Evolutionary conservation across 2,888 invertebrate species (phyloP), one percentile per base, ranked within the genome.

Genomic region (Drosophila anomalata): DNA sequence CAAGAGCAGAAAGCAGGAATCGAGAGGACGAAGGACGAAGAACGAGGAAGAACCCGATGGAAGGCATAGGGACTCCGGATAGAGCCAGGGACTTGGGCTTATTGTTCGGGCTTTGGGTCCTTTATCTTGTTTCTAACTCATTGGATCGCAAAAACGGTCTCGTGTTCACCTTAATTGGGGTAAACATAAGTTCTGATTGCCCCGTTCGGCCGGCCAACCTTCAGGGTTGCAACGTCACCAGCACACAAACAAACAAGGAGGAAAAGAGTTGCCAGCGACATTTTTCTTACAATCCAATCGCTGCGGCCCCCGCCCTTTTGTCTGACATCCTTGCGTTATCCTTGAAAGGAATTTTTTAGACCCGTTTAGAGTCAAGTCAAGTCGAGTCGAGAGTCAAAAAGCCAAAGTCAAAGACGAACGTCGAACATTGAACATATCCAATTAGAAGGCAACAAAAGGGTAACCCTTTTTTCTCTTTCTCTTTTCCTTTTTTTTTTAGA

Each of bases 41-140:
- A 42, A 29, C 29, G 29, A 22, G 20, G 53, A 29, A 47, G 53
- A 31, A 31, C 11, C 33, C 42, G 14, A 33, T 44, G n/a, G 26
- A 31, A 31, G 53, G 46, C 7, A 29, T 20, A 17, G 53, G 41
- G 39, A 41, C 12, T 20, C 22, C 42, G 51, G 39, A 3, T 26
- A 26, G 67, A 50, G 36, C 55, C 48, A 46, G 58, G 58, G 48
- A 41, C 75, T 55, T 70, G 69, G 70, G 85, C 63, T 80, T 82
- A 80, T 86, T 80, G 82, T 82, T 79, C 78, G 65, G 75, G 73
- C 82, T 84, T 82, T 87, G 75, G 81, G 84, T 90, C 83, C 83
- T 89, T 90, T 90, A 90, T 89, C 90, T 90, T 81, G 88, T 84
- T 89, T 90, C 89, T 89, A 89, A 88, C 88, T 89, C 90, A 90